Base-by-base conservation (phyloP, 2,113 vertebrate genomes). In the Solenodon paradoxus region DNA sequence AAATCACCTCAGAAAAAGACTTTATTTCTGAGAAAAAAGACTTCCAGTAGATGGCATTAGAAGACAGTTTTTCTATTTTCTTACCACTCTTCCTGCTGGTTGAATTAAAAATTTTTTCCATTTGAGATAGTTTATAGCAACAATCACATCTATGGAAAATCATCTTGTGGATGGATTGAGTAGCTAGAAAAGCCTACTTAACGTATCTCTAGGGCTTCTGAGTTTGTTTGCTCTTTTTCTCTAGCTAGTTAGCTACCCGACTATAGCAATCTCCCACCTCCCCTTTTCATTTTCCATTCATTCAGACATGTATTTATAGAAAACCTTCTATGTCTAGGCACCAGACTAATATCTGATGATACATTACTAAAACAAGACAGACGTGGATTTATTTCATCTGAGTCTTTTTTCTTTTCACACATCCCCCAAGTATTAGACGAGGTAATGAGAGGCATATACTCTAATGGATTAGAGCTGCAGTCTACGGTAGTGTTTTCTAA, bases 31-130 rank as follows among this genome's bases (percentile, higher is more conserved):
- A 80, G 22, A 86, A 88, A 32, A n/a, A 96, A 96, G 92, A 95
- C 40, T 96, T 97, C 98, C 98, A 98, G 97, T 95, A 98, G 98
- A 96, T 98, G 98, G 98, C 98, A 96, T 95, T 96, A 57, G 98
- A 95, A 97, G 83, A 92, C 98, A 95, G 80, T 94, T 57, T 93
- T 93, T 79, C 28, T 66, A 32, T 74, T 75, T 96, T 68, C 42
- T 92, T 93, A 75, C n/a, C 10, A 20, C 61, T 35, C 6, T 2
- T 91, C 92, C 90, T 87, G 55, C 84, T 88, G 59, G 35, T 68
- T 35, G 71, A 92, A 88, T 97, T 96, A 95, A 93, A 95, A 66
- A 90, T 93, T 93, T 68, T 92, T 95, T 96, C 51, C 81, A 88
- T 72, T 92, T 71, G 85, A 75, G 92, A 2, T 94, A 80, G 91